Evolutionary conservation across 2,113 vertebrate species (phyloP), one percentile per base, ranked within the genome.

Genomic region (Alligator mississippiensis): DNA sequence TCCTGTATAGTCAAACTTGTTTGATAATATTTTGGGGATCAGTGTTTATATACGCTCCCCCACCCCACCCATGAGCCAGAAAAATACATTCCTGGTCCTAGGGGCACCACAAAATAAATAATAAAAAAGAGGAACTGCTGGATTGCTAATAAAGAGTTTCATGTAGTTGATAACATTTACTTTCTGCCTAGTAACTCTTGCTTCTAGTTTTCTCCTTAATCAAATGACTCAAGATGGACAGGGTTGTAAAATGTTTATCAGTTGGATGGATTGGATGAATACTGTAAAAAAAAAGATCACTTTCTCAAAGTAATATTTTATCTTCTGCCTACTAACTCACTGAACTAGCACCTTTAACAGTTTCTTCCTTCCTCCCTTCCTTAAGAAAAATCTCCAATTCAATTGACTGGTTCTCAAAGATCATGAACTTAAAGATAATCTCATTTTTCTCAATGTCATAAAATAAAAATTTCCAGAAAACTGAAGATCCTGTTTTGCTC

Each of bases 121-220:
- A 66, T 9, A 30, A 66, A 66, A n/a, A n/a, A 66, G 12, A 66
- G 64, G 17, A 68, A 86, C 93, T 95, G 95, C 82, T 96, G 93
- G 75, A 85, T 68, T 95, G 60, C 80, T 90, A 86, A 92, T 80
- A 89, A 9, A 95, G 81, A 60, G 60, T 88, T 94, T 94, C 90
- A 91, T 82, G 91, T 74, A 90, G 92, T 55, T 93, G 88, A 92
- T 91, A 93, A 70, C 90, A 95, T 91, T 93, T 82, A 87, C 76
- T 86, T 95, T 94, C 59, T 95, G 94, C 93, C 95, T 96, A 95
- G 92, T 94, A 38, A 13, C n/a, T 86, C 88, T 91, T 92, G 74
- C 82, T 90, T 95, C 55, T 90, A 72, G 60, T 91, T 92, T 93
- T 85, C 74, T 89, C 17, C 93, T 91, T 95, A 95, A 92, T 81